phyloP scores from a whole-genome alignment of 2,888 invertebrate species.

The Pristionchus entomophagus region DNA sequence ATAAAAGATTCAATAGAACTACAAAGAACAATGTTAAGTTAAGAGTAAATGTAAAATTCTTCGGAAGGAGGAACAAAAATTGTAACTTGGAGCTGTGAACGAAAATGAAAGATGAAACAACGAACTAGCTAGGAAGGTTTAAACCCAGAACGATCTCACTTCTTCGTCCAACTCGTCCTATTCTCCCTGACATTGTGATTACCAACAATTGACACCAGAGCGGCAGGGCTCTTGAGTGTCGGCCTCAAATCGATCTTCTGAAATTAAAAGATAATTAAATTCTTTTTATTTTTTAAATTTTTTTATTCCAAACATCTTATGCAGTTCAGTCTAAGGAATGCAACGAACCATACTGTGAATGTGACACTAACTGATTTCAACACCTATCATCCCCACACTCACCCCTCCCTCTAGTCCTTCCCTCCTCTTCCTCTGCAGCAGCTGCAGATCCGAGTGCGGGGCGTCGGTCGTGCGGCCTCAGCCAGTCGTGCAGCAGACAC shows the following conservation, averaged over 20 bases:
- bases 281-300: too few relatives aligned
- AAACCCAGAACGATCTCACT: not conserved
- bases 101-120: not conserved
- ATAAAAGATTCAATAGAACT: too few relatives aligned
- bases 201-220: not conserved
- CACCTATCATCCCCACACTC: too few relatives aligned
- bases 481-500: slow-evolving; percentile 95
- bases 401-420: not conserved
- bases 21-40: not conserved
- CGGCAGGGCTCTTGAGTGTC: slow-evolving; percentile 20
- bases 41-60: not conserved
- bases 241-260: not conserved
- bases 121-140: not conserved
- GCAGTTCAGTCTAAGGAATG: not conserved
- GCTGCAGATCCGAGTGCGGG: not conserved
- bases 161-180: not conserved
- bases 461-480: slow-evolving; percentile 77
- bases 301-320: too few relatives aligned
- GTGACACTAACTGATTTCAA: too few relatives aligned
- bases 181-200: not conserved
- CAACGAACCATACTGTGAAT: too few relatives aligned
- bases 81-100: not conserved
- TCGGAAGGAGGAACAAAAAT: not conserved
- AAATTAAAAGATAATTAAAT: not conserved
- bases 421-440: not conserved